These are phyloP conservation scores for Drosophila barbarae DNA, from an alignment of 2,888 invertebrate species.

Conservation along the genomic window DNA sequence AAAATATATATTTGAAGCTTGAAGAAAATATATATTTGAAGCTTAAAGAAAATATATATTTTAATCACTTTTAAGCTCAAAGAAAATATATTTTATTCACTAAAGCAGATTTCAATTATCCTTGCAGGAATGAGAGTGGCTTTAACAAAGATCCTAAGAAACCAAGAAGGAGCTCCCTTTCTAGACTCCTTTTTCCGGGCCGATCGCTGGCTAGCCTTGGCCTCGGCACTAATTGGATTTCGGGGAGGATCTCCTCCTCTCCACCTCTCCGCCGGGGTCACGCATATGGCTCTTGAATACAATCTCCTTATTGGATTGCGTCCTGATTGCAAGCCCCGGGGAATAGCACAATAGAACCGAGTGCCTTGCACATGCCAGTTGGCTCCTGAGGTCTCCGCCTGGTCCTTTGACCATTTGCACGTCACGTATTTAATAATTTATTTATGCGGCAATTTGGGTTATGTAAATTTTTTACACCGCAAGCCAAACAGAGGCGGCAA, in stretches of 20 bases:
- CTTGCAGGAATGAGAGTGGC: too few species aligned
- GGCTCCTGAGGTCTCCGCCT: neutral
- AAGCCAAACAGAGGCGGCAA: conserved; percentile 37
- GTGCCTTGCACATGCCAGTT: conserved; percentile 34
- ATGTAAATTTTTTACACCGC: conserved; percentile 68
- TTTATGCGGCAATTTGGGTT: conserved; percentile 74
- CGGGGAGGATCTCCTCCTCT: conserved; percentile 10
- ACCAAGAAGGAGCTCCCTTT: neutral
- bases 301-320: conserved; percentile 41
- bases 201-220: conserved; percentile 11
- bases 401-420: conserved; percentile 29
- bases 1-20: too few species aligned
- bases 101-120: neutral
- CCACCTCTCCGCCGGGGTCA: conserved; percentile 12
- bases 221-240: conserved; percentile 24
- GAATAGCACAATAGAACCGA: conserved; percentile 24
- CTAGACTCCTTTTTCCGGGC: neutral
- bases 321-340: conserved; percentile 39
- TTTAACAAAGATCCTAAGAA: neutral
- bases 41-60: neutral
- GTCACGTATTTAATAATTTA: conserved; percentile 74
- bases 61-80: too few species aligned
- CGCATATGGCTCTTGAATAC: conserved; percentile 18
- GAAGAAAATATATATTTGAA: neutral
- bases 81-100: neutral